Percentiles rank a stretch among this genome's conserved stretches.
Evolutionary conservation across 1,140 invertebrate species (phyloP).

Genomic region (Ceratina australensis): DNA sequence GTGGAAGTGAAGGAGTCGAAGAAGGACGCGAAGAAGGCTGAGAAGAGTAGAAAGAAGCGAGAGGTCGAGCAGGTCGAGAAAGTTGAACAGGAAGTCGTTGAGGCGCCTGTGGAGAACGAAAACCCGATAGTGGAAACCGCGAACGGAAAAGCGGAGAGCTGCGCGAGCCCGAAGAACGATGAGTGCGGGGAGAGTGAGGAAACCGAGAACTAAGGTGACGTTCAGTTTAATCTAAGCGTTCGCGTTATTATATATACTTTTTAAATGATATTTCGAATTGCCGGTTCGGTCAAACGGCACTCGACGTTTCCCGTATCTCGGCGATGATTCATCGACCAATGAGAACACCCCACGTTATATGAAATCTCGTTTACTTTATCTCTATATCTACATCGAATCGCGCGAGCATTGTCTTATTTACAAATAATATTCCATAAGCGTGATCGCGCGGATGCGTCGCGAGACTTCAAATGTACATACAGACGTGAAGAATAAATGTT

Average conservation of each 20-base stretch:
- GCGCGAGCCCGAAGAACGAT: not conserved
- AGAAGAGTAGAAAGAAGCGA: constrained; percentile 30
- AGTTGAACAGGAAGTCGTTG: not conserved
- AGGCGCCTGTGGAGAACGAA: not conserved
- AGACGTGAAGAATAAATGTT: constrained; percentile 20
- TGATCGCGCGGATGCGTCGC: not conserved
- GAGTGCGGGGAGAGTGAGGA: not conserved
- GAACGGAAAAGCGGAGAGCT: not conserved
- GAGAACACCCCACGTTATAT: not conserved
- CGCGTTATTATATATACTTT: no score
- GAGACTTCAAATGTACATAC: constrained; percentile 8
- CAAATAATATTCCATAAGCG: constrained; percentile 11
- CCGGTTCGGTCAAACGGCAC: no score
- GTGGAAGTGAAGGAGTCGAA: constrained; percentile 5
- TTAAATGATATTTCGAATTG: no score
- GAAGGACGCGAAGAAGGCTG: constrained; percentile 14
- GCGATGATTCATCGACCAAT: not conserved
- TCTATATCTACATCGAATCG: constrained; percentile 31
- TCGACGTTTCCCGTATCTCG: not conserved
- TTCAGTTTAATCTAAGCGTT: no score
- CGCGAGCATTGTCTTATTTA: constrained; percentile 40
- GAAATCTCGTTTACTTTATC: constrained; percentile 44
- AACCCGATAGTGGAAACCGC: not conserved
- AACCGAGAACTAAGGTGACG: constrained; percentile 1
- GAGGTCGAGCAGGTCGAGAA: not conserved